Evolutionary conservation across 2,113 vertebrate species (phyloP).

Genomic region (Gorsachius goisagi): DNA sequence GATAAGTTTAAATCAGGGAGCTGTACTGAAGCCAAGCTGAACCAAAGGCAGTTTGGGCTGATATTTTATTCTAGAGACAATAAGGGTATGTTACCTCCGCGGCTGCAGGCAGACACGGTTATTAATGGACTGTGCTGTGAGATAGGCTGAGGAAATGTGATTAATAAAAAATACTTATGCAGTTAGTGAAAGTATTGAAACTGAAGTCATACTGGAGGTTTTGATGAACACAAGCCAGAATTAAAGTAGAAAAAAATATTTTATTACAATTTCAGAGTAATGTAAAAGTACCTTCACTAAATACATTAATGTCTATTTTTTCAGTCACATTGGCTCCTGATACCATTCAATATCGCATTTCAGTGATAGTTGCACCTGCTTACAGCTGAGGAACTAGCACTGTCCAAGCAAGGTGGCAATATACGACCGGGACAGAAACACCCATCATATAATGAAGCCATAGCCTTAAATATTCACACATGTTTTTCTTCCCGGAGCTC

Average conservation of each 20-base stretch:
- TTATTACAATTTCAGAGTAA: neutral
- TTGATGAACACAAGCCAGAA: neutral
- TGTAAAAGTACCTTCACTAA: neutral
- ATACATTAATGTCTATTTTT: neutral
- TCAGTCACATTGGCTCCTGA: neutral
- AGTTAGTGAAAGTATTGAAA: neutral
- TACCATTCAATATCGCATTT: neutral
- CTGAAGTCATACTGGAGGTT: neutral
- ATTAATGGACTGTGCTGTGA: neutral
- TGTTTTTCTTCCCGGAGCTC: neutral
- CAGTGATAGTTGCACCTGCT: neutral
- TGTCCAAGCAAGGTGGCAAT: neutral
- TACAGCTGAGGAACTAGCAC: neutral
- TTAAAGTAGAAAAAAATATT: neutral
- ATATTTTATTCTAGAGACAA: neutral
- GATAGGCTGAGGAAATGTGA: neutral
- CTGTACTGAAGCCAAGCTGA: neutral
- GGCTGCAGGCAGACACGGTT: neutral
- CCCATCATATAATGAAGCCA: neutral
- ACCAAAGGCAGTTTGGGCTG: neutral
- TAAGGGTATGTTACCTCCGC: neutral
- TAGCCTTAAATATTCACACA: neutral
- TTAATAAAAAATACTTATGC: neutral
- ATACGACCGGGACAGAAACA: neutral
- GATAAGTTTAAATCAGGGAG: neutral